Evolutionary conservation across 1,140 invertebrate species (phyloP), one percentile per base, ranked within the genome.

Genomic region (Zaprionus lachaisei): DNA sequence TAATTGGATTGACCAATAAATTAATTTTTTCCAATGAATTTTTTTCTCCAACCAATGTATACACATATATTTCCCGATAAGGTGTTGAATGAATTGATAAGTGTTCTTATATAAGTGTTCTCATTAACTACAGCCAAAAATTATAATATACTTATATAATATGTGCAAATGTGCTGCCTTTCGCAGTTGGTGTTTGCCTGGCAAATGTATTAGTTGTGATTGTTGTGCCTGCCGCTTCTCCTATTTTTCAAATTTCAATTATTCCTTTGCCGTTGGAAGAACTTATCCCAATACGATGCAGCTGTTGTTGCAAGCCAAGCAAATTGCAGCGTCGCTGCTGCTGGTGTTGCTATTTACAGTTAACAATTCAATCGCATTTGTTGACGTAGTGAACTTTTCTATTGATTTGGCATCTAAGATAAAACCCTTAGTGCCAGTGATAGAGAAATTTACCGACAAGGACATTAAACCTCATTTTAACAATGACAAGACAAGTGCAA

Each of bases 401-500:
- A 4, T 24, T 24, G 22, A 1, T 22, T 22, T 22, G 22, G 22
- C 2, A 22, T 22, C 2, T 22, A 22, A 22, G 22, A 22, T 22
- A 2, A 22, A 22, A 22, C 22, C 22, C 22, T 2, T 22, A 2
- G 22, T 2, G 2, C 22, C 22, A 22, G 2, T 22, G 22, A 1
- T 22, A 22, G 2, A 2, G 22, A 22, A 22, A 22, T 22, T 22
- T 2, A 4, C 24, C 24, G 24, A 24, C 0, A 2, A 94, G 1
- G 94, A 93, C 12, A 93, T 95, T 3, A 94, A 94, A 20, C 92
- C 95, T 61, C 94, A 95, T 1, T 81, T 95, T 22, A 81, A 95
- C 22, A 93, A 93, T 24, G 91, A 93, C 58, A 94, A 94, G 75
- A 95, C 95, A 66, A 93, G 93, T 41, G 92, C 94, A 64, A 79